These are phyloP conservation scores for Turnix velox DNA, from an alignment of 2,113 vertebrate species.

Conservation along the genomic window DNA sequence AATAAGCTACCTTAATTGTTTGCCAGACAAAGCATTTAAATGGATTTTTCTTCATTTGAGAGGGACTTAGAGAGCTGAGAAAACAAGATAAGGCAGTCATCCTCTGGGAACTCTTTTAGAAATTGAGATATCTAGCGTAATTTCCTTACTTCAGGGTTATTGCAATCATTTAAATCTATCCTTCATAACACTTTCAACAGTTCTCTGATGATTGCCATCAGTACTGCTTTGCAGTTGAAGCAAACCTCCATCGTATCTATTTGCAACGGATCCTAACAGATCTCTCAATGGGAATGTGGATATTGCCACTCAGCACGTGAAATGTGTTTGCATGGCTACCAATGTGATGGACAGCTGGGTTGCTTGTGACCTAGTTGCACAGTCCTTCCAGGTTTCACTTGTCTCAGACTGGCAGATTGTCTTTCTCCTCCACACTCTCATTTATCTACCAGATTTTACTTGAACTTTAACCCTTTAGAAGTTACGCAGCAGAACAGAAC, in stretches of 20 bases:
- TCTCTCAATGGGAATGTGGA: background rate
- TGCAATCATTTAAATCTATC: background rate
- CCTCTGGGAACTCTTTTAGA: background rate
- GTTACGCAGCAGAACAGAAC: background rate
- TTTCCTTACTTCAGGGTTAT: background rate
- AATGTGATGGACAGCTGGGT: background rate
- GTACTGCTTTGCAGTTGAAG: background rate
- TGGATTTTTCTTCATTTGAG: background rate
- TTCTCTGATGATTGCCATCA: background rate
- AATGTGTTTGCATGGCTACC: background rate
- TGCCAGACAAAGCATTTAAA: background rate
- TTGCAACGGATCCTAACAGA: background rate
- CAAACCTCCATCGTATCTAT: background rate
- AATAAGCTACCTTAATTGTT: background rate
- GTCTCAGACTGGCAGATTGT: background rate
- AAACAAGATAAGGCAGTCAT: background rate
- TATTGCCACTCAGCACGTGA: background rate
- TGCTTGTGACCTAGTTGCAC: background rate
- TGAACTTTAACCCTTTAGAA: background rate
- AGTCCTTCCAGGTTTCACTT: background rate
- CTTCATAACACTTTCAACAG: background rate
- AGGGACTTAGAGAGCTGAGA: background rate
- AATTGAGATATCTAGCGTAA: background rate
- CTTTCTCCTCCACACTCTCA: background rate
- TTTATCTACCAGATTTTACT: background rate